A percentile compares a stretch with the other conserved stretches of the same genome.
Conservation (phyloP, 2,797 vertebrate species). For the Lepidocolaptes lacrymiger region DNA sequence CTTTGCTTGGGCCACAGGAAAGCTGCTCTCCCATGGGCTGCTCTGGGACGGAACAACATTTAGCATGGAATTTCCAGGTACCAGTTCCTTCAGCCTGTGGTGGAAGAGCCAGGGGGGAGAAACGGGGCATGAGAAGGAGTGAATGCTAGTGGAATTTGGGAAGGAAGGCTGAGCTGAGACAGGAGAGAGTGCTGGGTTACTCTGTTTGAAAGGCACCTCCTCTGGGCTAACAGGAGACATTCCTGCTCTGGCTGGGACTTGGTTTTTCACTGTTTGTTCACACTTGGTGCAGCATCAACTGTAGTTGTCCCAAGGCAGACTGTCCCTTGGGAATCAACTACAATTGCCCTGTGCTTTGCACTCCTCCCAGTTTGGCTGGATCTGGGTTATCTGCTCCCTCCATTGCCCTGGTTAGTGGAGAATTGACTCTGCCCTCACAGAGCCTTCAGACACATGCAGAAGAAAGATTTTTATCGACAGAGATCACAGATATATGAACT, state of each 20-base stretch:
- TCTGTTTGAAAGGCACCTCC: background rate
- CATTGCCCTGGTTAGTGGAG: background rate
- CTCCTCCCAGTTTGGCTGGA: background rate
- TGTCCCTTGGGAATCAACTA: background rate
- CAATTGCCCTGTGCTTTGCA: background rate
- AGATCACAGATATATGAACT: background rate
- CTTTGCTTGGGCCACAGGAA: background rate
- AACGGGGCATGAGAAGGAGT: background rate
- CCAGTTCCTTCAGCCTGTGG: background rate
- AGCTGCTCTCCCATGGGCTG: background rate
- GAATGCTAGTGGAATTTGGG: background rate
- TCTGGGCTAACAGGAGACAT: background rate
- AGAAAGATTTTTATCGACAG: constrained; percentile 17
- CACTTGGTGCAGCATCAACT: background rate
- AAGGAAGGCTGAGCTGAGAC: background rate
- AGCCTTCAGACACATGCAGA: background rate
- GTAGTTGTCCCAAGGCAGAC: background rate
- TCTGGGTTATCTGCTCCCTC: background rate
- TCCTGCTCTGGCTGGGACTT: background rate
- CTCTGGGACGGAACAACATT: background rate
- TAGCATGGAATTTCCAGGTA: background rate
- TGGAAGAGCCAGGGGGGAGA: background rate
- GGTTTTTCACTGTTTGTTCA: background rate
- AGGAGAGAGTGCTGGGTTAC: background rate
- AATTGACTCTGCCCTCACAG: background rate